Conservation (phyloP, 92 coral and sea anemone species). For the Micromussa lordhowensis region DNA sequence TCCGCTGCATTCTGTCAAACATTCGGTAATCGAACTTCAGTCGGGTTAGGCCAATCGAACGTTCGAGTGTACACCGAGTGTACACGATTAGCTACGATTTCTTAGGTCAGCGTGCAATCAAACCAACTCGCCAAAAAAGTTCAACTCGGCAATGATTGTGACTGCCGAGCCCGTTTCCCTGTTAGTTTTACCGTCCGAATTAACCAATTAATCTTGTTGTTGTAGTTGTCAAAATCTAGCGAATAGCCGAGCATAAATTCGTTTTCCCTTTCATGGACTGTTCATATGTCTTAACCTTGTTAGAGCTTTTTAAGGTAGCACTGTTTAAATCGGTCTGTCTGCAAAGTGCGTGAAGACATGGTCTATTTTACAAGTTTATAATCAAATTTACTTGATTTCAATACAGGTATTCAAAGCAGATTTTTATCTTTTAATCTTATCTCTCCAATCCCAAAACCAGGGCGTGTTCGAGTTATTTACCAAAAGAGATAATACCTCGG, state of each 20-base stretch:
- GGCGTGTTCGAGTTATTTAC: constrained; percentile 15
- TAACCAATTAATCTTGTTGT: no score
- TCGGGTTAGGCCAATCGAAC: no score
- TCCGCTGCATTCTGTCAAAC: background rate
- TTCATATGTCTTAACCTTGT: background rate
- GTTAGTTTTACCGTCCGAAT: no score
- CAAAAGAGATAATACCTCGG: background rate
- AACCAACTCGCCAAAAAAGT: no score
- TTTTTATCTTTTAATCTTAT: constrained; percentile 10
- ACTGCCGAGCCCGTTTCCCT: no score
- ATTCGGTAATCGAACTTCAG: no score
- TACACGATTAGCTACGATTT: no score
- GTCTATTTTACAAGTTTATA: background rate
- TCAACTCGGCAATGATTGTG: no score
- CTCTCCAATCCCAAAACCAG: constrained; percentile 6
- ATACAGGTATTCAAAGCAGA: background rate
- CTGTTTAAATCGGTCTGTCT: background rate
- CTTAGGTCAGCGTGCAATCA: no score
- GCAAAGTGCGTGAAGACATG: background rate
- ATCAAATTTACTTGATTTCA: background rate
- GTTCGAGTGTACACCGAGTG: no score
- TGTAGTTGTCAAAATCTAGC: background rate
- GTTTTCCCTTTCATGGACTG: background rate
- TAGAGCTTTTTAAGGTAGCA: background rate
- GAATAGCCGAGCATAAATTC: background rate